Evolutionary conservation across 2,797 vertebrate genomes (phyloP), one percentile per base, ranked within the genome.

Genomic region (Carcharodon carcharias): DNA sequence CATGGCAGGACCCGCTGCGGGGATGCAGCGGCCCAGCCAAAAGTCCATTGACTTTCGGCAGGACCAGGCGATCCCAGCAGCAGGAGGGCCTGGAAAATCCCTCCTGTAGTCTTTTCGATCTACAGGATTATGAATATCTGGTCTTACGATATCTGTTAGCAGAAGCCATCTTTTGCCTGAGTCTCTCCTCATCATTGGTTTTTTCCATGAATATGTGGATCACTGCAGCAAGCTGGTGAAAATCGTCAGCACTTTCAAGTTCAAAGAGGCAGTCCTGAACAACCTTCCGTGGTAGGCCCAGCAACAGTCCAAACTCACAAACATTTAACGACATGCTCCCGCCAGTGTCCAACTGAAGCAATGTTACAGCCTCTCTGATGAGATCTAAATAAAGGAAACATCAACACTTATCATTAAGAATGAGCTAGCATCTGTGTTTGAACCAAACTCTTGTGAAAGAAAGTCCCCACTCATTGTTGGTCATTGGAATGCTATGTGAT

Each of bases 261-360:
- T 97, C 97, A 80, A 97, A 96, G 28, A 97, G 96, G 95, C 96
- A 96, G 56, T 97, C 97, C 82, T 96, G 96, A 82, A 97, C 96
- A 1, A 95, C 97, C 26, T 96, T 93, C 56, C 96, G 96, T 0
- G 97, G 97, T 96, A 97, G 96, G 56, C 97, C 97, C 96, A 97
- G 61, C 1, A 96, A 96, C 91, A 97, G 96, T 7, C 97, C 97
- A 65, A 97, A 95, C 96, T 97, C 96, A 67, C 97, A 97, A n/a
- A 97, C 89, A 54, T 97, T 97, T 87, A 97, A 96, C 61, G 96
- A 96, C 96, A 96, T 93, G 31, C 96, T 96, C 18, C 96, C 63
- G 16, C 96, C 97, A 9, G 96, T 71, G 67, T 94, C 87, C 71
- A 97, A 73, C 0, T 96, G 96, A 61, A 97, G 94, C 93, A 58